phyloP scores from a whole-genome alignment of 2,888 invertebrate genomes.

The Epirrita christyi region DNA sequence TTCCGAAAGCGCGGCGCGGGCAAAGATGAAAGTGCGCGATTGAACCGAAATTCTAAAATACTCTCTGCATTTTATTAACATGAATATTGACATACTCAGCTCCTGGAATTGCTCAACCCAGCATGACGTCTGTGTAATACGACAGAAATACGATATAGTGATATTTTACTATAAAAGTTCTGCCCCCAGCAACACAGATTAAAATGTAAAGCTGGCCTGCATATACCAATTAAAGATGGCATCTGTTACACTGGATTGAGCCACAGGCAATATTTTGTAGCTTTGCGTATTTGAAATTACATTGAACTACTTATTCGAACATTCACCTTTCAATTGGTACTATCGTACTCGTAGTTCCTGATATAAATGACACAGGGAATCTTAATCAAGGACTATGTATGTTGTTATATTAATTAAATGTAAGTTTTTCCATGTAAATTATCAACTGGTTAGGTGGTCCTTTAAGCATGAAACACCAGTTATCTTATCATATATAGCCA shows the following conservation, averaged over 20 bases:
- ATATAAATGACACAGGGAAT: no score
- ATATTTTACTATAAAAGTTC: slow-evolving; percentile 37
- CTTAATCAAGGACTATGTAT: no score
- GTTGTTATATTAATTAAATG: no score
- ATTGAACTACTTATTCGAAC: no score
- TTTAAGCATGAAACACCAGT: no score
- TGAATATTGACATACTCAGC: slow-evolving; percentile 24
- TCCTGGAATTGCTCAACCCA: slow-evolving; percentile 31
- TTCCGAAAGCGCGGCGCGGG: neutral
- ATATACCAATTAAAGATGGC: slow-evolving; percentile 31
- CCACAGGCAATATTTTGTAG: neutral
- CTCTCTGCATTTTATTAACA: slow-evolving; percentile 19
- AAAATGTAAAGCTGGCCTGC: slow-evolving; percentile 35
- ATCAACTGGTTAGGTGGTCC: no score
- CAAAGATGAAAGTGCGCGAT: slow-evolving; percentile 23
- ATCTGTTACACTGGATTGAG: slow-evolving; percentile 33
- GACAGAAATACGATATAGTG: slow-evolving; percentile 35
- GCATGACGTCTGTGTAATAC: slow-evolving; percentile 32
- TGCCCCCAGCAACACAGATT: slow-evolving; percentile 39
- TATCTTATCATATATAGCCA: no score
- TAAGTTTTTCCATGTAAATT: no score
- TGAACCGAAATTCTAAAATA: slow-evolving; percentile 8
- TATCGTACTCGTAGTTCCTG: no score
- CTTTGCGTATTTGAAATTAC: neutral
- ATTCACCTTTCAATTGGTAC: no score